Base-by-base conservation (phyloP, 2,888 invertebrate genomes). In the Drepana falcataria region DNA sequence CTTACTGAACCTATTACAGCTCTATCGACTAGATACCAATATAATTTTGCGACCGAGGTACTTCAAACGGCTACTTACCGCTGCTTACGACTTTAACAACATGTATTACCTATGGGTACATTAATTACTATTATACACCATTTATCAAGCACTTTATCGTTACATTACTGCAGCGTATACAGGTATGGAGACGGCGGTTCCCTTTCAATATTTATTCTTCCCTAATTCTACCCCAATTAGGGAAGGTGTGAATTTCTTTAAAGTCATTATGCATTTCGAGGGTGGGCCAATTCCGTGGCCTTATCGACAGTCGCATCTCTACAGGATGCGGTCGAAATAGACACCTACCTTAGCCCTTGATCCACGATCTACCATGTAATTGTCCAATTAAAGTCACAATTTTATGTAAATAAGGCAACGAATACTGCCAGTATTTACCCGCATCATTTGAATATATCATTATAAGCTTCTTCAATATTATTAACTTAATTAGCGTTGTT, bases 211-310 rank as follows among this genome's bases (percentile, higher is more conserved):
- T 85, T 83, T 83, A 87, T 86, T 81, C 80, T 80, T 77, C 75
- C 77, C 80, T 85, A 86, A 87, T 87, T 81, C 76, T 66, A 76
- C 75, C 77, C 85, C 85, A 87, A 89, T 89, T 88, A 87, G 79
- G 78, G 75, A 83, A 89, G 89, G 90, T 90, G 89, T 90, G 88
- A 90, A 89, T 88, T 84, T 87, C 79, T 79, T 81, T 72, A 79
- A 74, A 72, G 77, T 75, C 69, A 81, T 81, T 77, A 77, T 79
- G 75, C 75, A 65, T 81, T 79, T 79, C 66, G 75, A 83, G 87
- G 86, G 87, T 85, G 86, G 86, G 79, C 86, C 79, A 77, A 76
- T 75, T 78, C 71, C 59, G 73, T 56, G 53, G 55, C 59, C 63
- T 83, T 85, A 87, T 88, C 87, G 72, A 55, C 63, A 71, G 60